Conservation (phyloP, 2,797 vertebrate species). For the Pangasius mekongensis region DNA sequence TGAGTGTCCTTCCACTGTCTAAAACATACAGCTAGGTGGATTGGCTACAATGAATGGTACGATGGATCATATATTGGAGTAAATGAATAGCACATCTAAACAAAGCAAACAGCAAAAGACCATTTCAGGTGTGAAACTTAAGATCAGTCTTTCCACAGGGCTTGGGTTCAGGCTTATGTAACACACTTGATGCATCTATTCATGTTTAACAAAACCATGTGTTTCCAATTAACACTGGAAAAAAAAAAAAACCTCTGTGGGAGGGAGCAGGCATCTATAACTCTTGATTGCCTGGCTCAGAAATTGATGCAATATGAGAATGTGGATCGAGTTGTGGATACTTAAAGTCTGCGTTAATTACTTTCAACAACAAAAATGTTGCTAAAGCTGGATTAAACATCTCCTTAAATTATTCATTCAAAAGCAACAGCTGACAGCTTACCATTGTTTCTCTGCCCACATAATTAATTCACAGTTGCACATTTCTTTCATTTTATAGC, state of each 20-base stretch:
- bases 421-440: slow-evolving; percentile 1
- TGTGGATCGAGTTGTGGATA: background rate
- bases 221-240: background rate
- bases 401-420: background rate
- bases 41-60: background rate
- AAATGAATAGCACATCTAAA: background rate
- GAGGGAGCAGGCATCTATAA: background rate
- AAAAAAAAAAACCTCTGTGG: background rate
- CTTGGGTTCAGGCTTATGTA: background rate
- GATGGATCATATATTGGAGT: background rate
- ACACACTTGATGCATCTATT: background rate
- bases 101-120: background rate
- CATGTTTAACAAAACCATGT: background rate
- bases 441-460: background rate
- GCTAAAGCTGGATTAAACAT: slow-evolving; percentile 4
- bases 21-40: background rate
- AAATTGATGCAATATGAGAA: background rate
- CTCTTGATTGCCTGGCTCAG: background rate
- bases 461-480: slow-evolving; percentile 2
- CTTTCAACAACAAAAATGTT: background rate
- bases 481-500: slow-evolving; percentile 6
- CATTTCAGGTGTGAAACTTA: background rate
- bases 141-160: background rate
- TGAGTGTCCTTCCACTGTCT: background rate
- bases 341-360: background rate